Conservation (phyloP, 2,797 vertebrate species). For the Fratercula arctica region DNA sequence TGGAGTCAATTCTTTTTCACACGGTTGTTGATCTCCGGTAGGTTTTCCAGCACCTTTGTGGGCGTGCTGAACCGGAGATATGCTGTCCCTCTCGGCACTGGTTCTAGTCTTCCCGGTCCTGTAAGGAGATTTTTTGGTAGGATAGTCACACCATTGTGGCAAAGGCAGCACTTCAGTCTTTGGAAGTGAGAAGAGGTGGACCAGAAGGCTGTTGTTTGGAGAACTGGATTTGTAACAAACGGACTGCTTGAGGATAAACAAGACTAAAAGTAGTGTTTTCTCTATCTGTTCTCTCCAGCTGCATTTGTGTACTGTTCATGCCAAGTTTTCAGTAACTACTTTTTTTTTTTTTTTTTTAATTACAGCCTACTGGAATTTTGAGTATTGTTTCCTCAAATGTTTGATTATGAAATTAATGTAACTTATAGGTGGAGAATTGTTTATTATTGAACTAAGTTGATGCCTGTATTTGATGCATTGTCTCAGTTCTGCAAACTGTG, state of each 20-base stretch:
- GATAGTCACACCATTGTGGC: rapidly evolving
- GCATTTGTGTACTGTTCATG: rapidly evolving
- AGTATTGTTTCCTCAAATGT: neutral
- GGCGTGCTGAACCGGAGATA: rapidly evolving
- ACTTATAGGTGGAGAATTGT: neutral
- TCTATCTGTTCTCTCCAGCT: neutral
- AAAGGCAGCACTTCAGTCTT: rapidly evolving
- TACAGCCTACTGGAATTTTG: neutral
- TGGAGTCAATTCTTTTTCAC: neutral
- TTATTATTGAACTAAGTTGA: neutral
- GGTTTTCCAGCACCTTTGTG: neutral
- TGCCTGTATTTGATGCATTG: neutral
- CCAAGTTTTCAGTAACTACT: neutral
- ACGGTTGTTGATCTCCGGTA: rapidly evolving
- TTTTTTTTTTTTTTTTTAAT: neutral
- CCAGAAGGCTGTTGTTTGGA: neutral
- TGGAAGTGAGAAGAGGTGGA: neutral
- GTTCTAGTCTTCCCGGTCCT: neutral
- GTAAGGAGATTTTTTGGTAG: neutral
- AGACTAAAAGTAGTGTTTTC: neutral
- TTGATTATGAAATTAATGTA: rapidly evolving
- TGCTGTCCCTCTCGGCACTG: rapidly evolving
- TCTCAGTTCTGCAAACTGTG: neutral
- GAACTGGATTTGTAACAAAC: rapidly evolving
- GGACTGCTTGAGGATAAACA: neutral